Evolutionary conservation across 2,113 vertebrate species (phyloP).

Genomic region (Otocyon megalotis): DNA sequence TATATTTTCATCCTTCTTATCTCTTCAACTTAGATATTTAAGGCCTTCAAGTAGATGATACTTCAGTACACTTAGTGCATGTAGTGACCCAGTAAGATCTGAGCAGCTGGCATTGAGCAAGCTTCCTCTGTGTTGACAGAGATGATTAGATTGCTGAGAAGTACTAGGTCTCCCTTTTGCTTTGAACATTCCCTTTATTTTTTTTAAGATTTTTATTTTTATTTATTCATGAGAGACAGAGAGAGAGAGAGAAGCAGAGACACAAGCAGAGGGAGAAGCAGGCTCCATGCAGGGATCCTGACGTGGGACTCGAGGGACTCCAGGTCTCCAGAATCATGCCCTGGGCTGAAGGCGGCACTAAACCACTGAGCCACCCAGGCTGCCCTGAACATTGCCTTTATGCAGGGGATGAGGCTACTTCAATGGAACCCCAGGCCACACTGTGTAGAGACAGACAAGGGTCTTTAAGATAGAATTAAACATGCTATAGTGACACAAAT

Average conservation of each 20-base stretch:
- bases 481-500: neutral
- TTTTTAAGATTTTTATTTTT: too few species aligned
- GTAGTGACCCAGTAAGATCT: neutral
- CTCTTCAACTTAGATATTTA: conserved; percentile 36
- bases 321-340: too few species aligned
- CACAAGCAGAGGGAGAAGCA: too few species aligned
- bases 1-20: conserved; percentile 54
- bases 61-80: conserved; percentile 2
- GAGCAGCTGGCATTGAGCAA: neutral
- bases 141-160: neutral
- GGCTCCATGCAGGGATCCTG: too few species aligned
- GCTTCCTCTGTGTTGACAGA: neutral
- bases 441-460: neutral
- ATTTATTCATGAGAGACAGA: too few species aligned
- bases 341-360: too few species aligned
- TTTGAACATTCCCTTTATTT: neutral
- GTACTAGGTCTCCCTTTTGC: neutral
- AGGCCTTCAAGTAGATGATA: conserved; percentile 40
- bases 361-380: too few species aligned
- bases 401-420: too few species aligned
- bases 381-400: neutral
- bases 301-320: too few species aligned
- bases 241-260: too few species aligned
- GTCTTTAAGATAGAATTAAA: neutral
- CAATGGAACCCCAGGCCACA: neutral